phyloP scores from a whole-genome alignment of 2,888 invertebrate genomes.

The Malthinus flaveolus region DNA sequence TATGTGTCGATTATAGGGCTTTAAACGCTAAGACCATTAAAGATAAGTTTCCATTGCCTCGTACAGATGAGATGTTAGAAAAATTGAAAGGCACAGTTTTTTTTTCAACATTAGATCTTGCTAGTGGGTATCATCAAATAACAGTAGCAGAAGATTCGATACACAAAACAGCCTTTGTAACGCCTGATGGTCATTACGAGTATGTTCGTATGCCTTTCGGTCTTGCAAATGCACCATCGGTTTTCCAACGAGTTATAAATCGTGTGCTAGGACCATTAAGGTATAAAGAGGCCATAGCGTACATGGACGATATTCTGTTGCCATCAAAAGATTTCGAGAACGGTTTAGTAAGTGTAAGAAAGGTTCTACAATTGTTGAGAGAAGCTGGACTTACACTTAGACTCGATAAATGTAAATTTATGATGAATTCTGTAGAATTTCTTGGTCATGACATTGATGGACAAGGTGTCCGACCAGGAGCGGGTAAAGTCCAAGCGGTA shows the following conservation, averaged over 20 bases:
- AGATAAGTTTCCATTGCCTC: constrained; percentile 4
- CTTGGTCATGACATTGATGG: constrained; percentile 34
- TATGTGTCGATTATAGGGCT: not conserved
- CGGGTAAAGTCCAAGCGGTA: no score
- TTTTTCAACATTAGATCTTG: not conserved
- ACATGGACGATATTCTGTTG: not conserved
- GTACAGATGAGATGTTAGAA: constrained; percentile 4
- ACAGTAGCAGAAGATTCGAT: not conserved
- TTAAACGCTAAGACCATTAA: not conserved
- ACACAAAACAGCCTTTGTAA: not conserved
- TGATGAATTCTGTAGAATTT: constrained; percentile 3
- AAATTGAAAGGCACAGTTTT: not conserved
- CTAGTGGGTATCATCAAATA: not conserved
- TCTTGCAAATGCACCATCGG: not conserved
- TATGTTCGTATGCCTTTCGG: not conserved
- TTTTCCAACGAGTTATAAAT: not conserved
- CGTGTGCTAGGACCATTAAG: not conserved
- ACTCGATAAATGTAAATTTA: no score
- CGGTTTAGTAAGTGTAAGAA: constrained; percentile 1
- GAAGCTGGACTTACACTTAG: not conserved
- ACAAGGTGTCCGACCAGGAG: constrained; percentile 27
- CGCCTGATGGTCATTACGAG: not conserved
- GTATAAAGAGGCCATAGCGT: not conserved
- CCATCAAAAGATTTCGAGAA: constrained; percentile 3
- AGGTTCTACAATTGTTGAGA: constrained; percentile 1